Evolutionary conservation across 2,113 vertebrate species (phyloP).

Genomic region (Cavia porcellus): DNA sequence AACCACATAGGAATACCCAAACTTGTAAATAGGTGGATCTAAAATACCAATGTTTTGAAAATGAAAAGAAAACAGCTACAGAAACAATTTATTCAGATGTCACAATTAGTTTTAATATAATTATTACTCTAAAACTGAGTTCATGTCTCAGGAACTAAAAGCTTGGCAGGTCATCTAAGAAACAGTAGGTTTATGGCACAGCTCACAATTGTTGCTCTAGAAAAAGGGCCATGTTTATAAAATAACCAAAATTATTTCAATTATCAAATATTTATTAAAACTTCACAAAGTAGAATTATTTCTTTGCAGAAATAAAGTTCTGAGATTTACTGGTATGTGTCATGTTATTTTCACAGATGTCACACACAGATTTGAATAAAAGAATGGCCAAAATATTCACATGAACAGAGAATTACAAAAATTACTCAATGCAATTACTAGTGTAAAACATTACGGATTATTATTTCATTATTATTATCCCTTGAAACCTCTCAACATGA

Average conservation of each 20-base stretch:
- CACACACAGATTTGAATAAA: slow-evolving; percentile 9
- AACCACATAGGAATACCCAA: background rate
- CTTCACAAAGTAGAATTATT: background rate
- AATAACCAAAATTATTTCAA: background rate
- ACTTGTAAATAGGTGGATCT: background rate
- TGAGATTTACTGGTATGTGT: background rate
- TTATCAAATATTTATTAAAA: slow-evolving; percentile 22
- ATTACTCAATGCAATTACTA: slow-evolving; percentile 69
- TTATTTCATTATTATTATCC: slow-evolving; percentile 81
- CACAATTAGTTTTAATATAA: background rate
- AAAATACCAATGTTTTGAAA: background rate
- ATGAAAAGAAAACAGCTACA: background rate
- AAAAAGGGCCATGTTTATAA: background rate
- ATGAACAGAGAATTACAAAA: slow-evolving; percentile 57
- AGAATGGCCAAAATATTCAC: background rate
- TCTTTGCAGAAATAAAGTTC: background rate
- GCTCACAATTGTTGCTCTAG: background rate
- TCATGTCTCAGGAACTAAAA: background rate
- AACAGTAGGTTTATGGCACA: background rate
- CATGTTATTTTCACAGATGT: background rate
- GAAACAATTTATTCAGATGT: background rate
- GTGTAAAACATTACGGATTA: slow-evolving; percentile 65
- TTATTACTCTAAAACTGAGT: background rate
- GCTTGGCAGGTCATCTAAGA: background rate
- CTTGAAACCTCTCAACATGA: slow-evolving; percentile 75